Percentiles rank a stretch among this genome's conserved stretches.
Conservation (phyloP, 2,113 vertebrate species). For the Varanus salvator region DNA sequence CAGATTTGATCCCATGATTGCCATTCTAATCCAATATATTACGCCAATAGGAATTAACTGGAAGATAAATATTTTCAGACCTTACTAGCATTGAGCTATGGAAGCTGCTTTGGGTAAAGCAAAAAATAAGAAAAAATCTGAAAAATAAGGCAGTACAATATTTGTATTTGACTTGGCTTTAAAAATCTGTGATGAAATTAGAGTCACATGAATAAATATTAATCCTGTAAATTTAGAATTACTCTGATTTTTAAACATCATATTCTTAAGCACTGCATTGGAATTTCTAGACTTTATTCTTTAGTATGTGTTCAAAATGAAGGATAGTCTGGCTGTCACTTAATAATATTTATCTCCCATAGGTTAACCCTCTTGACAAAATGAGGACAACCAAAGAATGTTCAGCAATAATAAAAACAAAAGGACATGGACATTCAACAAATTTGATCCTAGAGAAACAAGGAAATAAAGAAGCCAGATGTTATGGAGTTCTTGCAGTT, state of each 20-base stretch:
- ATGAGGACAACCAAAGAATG: background rate
- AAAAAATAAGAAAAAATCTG: background rate
- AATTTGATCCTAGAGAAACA: background rate
- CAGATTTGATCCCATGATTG: background rate
- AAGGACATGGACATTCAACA: background rate
- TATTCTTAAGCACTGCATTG: background rate
- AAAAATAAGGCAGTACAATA: slow-evolving; percentile 1
- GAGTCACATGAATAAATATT: slow-evolving; percentile 21
- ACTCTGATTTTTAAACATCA: background rate
- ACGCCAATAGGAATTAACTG: slow-evolving; percentile 19
- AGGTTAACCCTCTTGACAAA: background rate
- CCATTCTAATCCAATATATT: background rate
- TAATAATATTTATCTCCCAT: slow-evolving; percentile 10
- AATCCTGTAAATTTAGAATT: slow-evolving; percentile 12
- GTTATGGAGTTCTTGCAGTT: background rate
- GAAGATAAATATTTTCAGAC: slow-evolving; percentile 23
- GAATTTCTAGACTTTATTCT: slow-evolving; percentile 32
- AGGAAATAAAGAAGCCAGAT: background rate
- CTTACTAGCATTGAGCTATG: background rate
- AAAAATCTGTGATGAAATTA: slow-evolving; percentile 11
- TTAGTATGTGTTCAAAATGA: background rate
- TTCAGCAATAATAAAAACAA: background rate
- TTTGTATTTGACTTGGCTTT: slow-evolving; percentile 35
- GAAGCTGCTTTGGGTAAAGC: background rate
- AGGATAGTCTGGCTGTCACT: slow-evolving; percentile 21